These are phyloP conservation scores for Spodoptera littoralis DNA, from an alignment of 2,888 invertebrate species.

Conservation along the genomic window DNA sequence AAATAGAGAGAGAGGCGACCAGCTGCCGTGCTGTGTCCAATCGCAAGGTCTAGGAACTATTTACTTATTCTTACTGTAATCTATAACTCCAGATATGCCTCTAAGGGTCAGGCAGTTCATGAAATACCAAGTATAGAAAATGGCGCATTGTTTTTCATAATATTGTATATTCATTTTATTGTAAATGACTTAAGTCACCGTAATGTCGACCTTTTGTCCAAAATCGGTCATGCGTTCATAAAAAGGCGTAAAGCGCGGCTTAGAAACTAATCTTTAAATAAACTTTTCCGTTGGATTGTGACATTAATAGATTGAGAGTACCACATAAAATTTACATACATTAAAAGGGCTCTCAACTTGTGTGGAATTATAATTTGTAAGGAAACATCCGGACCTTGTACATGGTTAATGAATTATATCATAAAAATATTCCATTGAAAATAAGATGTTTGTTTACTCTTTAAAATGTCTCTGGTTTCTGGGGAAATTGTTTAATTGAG, in stretches of 20 bases:
- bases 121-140: conserved; percentile 48
- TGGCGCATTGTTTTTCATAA: conserved; percentile 25
- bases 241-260: conserved; percentile 11
- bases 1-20: conserved; percentile 75
- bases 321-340: conserved; percentile 24
- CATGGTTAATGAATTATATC: conserved; percentile 13
- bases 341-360: conserved; percentile 3
- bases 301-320: neutral
- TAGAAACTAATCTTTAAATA: conserved; percentile 6
- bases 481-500: neutral
- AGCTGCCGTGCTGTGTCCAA: conserved; percentile 59
- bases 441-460: conserved; percentile 16
- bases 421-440: conserved; percentile 30
- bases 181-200: conserved; percentile 14
- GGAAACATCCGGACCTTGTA: conserved; percentile 27
- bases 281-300: conserved; percentile 6
- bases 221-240: conserved; percentile 30
- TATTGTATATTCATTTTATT: conserved; percentile 24
- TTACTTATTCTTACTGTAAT: conserved; percentile 44
- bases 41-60: conserved; percentile 67
- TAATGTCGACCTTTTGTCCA: conserved; percentile 18
- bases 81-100: conserved; percentile 32
- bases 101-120: conserved; percentile 40
- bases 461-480: conserved; percentile 3
- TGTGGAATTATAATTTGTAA: conserved; percentile 13